Percentiles rank a stretch among this genome's conserved stretches.
These are phyloP conservation scores for Poecilia latipinna DNA, from an alignment of 2,113 vertebrate genomes.

Conservation along the genomic window DNA sequence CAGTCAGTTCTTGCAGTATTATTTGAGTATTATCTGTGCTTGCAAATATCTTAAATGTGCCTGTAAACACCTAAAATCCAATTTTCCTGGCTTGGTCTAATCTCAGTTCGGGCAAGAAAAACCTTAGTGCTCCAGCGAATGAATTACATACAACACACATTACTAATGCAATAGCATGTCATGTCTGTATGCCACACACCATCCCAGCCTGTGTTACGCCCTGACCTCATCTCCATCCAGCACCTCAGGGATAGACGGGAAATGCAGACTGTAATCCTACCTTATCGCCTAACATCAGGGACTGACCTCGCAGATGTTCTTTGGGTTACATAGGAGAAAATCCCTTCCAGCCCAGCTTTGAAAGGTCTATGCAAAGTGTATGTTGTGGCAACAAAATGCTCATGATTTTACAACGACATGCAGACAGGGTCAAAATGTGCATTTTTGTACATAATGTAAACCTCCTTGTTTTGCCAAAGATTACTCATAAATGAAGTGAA, in stretches of 20 bases:
- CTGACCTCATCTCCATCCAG: constrained; percentile 4
- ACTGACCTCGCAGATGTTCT: constrained; percentile 5
- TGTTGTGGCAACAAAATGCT: neutral
- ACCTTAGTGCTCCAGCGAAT: neutral
- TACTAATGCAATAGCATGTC: neutral
- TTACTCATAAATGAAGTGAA: constrained; percentile 10
- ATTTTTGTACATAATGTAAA: neutral
- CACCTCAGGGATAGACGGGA: neutral
- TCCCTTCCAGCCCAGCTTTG: neutral
- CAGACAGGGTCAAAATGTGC: neutral
- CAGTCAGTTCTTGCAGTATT: neutral
- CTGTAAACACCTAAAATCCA: constrained; percentile 1
- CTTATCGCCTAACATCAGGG: neutral
- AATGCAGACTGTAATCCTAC: neutral
- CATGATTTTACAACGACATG: neutral
- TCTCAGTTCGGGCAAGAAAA: neutral
- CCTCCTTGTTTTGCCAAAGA: neutral
- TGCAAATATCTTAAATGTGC: neutral
- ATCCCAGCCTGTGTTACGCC: neutral
- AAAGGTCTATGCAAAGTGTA: neutral
- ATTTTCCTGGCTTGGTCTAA: neutral
- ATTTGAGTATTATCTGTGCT: neutral
- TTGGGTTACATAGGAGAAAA: constrained; percentile 5
- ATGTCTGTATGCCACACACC: neutral
- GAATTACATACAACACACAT: neutral